These are phyloP conservation scores for Corydoras maculifer DNA, from an alignment of 2,113 vertebrate species.

Conservation along the genomic window DNA sequence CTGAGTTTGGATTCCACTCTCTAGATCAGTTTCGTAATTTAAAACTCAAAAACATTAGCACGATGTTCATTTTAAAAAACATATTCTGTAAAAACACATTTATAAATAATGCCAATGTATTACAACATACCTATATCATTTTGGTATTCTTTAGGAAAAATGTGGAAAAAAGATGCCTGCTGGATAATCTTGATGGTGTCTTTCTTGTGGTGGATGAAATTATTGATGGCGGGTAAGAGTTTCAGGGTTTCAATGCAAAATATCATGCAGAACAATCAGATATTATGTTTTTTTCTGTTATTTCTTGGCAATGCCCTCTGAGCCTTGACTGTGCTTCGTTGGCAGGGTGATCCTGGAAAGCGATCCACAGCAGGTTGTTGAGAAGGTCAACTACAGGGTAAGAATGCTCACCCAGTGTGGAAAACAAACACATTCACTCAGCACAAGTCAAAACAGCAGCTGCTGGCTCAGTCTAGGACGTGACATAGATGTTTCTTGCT, in stretches of 20 bases:
- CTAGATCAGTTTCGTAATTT: no score
- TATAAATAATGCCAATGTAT: no score
- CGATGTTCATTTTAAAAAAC: no score
- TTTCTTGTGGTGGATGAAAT: constrained; percentile 81
- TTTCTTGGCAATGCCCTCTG: neutral
- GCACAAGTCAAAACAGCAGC: constrained; percentile 1
- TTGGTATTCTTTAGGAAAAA: constrained; percentile 63
- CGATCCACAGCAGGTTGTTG: constrained; percentile 82
- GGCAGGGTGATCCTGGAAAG: constrained; percentile 86
- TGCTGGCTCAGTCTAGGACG: neutral
- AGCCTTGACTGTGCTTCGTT: constrained; percentile 27
- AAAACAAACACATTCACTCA: constrained; percentile 8
- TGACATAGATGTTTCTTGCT: neutral
- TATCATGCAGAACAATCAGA: neutral
- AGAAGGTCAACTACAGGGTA: constrained; percentile 86
- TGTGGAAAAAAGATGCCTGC: constrained; percentile 72
- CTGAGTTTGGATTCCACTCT: no score
- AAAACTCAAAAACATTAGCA: no score
- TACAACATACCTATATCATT: no score
- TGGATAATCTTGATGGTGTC: constrained; percentile 78
- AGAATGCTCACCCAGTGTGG: constrained; percentile 43
- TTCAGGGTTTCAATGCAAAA: neutral
- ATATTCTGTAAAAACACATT: no score
- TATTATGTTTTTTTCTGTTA: neutral
- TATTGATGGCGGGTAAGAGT: constrained; percentile 75